phyloP scores from a whole-genome alignment of 53 echinoderm and acorn worm species.

The Apostichopus leukothele region DNA sequence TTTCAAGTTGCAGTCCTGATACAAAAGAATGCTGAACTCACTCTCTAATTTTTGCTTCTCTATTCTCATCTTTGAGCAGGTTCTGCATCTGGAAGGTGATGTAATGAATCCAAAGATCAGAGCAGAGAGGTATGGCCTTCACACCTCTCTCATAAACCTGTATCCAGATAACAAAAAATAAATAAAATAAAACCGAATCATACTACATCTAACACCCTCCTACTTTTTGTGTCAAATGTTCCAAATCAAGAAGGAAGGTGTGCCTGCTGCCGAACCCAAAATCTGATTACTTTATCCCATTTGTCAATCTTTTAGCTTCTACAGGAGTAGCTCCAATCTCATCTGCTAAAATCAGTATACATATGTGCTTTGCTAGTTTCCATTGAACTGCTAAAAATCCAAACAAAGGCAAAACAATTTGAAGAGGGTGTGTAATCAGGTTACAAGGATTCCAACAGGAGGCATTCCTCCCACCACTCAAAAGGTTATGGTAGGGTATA shows the following conservation, averaged over 20 bases:
- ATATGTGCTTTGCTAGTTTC: too few species aligned
- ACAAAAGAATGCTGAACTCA: conserved; percentile 16
- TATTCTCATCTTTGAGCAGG: conserved; percentile 54
- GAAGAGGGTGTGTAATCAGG: neutral
- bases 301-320: too few species aligned
- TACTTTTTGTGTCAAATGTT: neutral
- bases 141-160: conserved; percentile 88
- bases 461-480: neutral
- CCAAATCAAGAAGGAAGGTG: conserved; percentile 1
- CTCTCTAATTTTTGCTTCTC: conserved; percentile 75
- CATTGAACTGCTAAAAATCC: too few species aligned
- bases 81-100: conserved; percentile 72
- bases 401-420: too few species aligned
- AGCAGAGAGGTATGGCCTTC: conserved; percentile 76
- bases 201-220: neutral
- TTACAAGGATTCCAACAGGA: neutral
- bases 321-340: too few species aligned
- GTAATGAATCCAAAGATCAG: conserved; percentile 93
- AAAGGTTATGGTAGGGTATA: neutral
- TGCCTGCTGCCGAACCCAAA: neutral
- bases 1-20: too few species aligned
- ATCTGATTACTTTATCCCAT: too few species aligned
- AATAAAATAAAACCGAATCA: neutral
- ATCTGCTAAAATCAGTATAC: too few species aligned
- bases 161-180: neutral